Evolutionary conservation across 1,140 invertebrate species (phyloP), one percentile per base, ranked within the genome.

Genomic region (Meloidogyne hapla): DNA sequence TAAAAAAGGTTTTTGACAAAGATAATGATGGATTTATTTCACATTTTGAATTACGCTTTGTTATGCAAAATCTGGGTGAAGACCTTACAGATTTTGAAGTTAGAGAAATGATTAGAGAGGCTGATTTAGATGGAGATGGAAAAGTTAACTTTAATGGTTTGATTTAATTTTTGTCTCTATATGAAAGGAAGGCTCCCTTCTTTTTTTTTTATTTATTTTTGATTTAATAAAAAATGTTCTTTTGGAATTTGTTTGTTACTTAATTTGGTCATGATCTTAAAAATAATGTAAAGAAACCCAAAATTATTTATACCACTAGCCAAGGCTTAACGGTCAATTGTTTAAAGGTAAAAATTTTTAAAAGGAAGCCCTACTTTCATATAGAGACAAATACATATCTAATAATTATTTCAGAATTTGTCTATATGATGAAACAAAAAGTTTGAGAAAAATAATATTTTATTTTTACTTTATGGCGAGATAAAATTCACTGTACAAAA

Each of bases 41-140:
- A 1, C 93, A 93, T 9, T 90, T 91, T 74, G 94, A 96, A 85
- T 89, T 97, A 61, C 91, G 93, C 73, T 93, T 94, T 81, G 93
- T 97, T 26, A 95, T 98, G 93, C 62, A 93, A 73, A 94, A 94
- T 88, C 66, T 98, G 85, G 95, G 95, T 65, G 95, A 98, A 90
- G 96, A 96, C 89, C 91, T 98, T 88, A 95, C 94, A 85, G 94
- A 96, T 88, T 94, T 96, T 89, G 95, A 98, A 90, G 94, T 97
- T 79, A 94, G 96, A 88, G 95, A 98, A 90, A 96, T 98, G 93
- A 95, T 98, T 64, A 48, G 42, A 21, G 93, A 95, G 88, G 95
- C 95, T 83, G 95, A 97, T 90, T 96, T 98, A 89, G 94, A 96
- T 89, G 94, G 95, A 0, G 93, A 98, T 89, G 96, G 96, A 81